Evolutionary conservation across 1,140 invertebrate species (phyloP), one percentile per base, ranked within the genome.

Genomic region (Drusus annulatus): DNA sequence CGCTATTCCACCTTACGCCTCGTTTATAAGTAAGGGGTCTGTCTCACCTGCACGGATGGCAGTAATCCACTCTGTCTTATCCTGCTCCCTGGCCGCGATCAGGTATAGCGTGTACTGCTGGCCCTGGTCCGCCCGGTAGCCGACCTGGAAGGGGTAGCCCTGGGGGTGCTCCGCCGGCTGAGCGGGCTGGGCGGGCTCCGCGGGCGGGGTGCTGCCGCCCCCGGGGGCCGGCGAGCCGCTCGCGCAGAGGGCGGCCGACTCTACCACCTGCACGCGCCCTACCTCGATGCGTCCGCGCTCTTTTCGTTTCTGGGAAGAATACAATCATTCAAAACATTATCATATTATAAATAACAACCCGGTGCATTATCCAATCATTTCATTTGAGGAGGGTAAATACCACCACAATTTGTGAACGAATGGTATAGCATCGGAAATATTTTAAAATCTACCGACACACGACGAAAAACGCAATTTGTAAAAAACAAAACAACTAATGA

Each of bases 231-330:
- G 76, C 83, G 84, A 80, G 78, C 86, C 85, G 90, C 91, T 79
- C 89, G 36, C 25, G 50, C 69, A 92, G 79, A 94, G 88, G 79
- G 91, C 91, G 8, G 94, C 94, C 82, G 91, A 91, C 88, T 97
- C 95, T 80, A 97, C 93, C 54, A 94, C 92, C 84, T 93, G 93
- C 73, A 96, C 93, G 81, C 90, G 91, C 81, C 92, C 92, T 74
- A 96, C 90, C 75, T 91, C 90, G 84, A 97, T 94, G 73, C 95
- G 92, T 28, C 96, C 95, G 84, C 95, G 93, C 88, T 96, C 94
- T 85, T 94, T 94, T 75, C 93, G 93, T 84, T 92, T 92, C 94
- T 95, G 88, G 28, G 7, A 10, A 13, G 36, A 45, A 45, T 45
- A 45, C 8, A 13, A 10, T 45, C 36, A 7, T 45, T 13, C 10